Conservation (phyloP, 2,797 vertebrate species). For the Cirrhinus molitorella region DNA sequence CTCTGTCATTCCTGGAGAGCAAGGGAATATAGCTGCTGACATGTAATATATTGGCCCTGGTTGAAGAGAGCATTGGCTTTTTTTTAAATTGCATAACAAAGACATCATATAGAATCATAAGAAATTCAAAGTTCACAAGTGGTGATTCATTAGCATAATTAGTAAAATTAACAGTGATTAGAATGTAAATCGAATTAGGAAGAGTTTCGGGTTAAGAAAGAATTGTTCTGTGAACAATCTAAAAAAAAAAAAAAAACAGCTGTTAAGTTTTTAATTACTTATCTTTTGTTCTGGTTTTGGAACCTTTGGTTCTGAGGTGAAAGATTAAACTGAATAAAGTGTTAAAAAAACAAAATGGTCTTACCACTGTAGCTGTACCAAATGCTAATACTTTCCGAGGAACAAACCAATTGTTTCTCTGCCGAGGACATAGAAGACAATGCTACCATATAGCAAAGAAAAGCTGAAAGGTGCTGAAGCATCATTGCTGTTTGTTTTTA, state of each 20-base stretch:
- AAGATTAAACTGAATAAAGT: neutral
- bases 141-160: neutral
- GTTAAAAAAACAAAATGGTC: neutral
- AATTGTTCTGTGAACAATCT: neutral
- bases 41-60: conserved; percentile 43
- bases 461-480: neutral
- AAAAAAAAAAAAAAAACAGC: too few species aligned
- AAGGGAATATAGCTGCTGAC: neutral
- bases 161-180: neutral
- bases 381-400: conserved; percentile 6
- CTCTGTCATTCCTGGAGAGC: neutral
- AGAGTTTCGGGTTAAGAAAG: neutral
- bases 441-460: neutral
- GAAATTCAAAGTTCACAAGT: neutral
- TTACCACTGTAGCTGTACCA: conserved; percentile 40
- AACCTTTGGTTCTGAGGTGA: neutral
- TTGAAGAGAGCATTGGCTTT: neutral
- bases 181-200: neutral
- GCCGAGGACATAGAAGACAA: neutral
- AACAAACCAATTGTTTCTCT: conserved; percentile 13
- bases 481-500: neutral
- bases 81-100: neutral
- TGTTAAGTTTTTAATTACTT: neutral
- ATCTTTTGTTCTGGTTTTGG: neutral
- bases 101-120: neutral